Evolutionary conservation across 2,797 vertebrate species (phyloP), one percentile per base, ranked within the genome.

Genomic region (Acrossocheilus wenchowensis): DNA sequence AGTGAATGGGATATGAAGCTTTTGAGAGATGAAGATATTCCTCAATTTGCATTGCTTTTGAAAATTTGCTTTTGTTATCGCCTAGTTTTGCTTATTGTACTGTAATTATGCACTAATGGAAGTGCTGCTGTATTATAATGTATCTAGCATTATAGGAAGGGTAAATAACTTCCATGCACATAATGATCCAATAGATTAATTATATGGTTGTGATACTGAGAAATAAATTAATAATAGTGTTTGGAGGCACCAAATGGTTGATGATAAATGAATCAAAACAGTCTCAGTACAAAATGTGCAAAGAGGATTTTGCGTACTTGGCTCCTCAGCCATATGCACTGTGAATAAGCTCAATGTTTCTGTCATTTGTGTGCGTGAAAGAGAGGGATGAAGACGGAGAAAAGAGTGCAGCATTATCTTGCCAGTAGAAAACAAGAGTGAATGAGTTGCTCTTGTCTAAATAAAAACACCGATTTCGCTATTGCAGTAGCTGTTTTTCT

Each of bases 121-220:
- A 78, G 83, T 86, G 57, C 30, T 86, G 85, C 48, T 80, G 48
- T 85, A 83, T 87, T 83, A 75, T 72, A 86, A 84, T 66, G 41
- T 78, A n/a, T 79, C 78, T 79, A 85, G 26, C 36, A 60, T 79
- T 85, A 85, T 72, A 60, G 50, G 75, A 86, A 80, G 73, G 78
- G 34, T 90, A 86, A 88, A 85, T 86, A 54, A 85, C 86, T 86
- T 90, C 86, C 88, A 74, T 80, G 86, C 89, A 87, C 83, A 45
- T 71, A 84, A 85, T 82, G 75, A 85, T 71, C 64, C 50, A 57
- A 57, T 75, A 71, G 50, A 80, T 86, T 82, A 86, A 90, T 90
- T 54, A 79, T 69, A 79, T 30, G 23, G 68, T 34, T 84, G 87
- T 78, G 82, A 79, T 23, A 45, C 41, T 77, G 78, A 83, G 74